These are phyloP conservation scores for Mycalesis mineus DNA, from an alignment of 2,888 invertebrate genomes.

Conservation along the genomic window DNA sequence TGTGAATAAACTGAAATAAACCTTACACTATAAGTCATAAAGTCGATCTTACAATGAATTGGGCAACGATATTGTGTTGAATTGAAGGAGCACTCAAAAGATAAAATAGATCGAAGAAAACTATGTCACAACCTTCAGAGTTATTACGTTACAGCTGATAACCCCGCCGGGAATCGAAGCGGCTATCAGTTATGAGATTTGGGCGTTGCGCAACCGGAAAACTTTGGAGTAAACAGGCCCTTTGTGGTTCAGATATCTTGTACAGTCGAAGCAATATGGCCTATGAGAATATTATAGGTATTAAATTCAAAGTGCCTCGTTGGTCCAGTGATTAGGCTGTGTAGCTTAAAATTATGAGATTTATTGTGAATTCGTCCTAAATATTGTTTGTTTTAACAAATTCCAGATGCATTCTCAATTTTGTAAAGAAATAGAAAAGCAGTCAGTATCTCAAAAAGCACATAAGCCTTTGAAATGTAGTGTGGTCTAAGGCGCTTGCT, in stretches of 20 bases:
- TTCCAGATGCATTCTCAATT: too few species aligned
- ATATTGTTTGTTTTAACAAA: too few species aligned
- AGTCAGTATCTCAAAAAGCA: too few species aligned
- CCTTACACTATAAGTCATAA: not conserved
- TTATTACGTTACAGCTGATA: slow-evolving; percentile 58
- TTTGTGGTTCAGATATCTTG: slow-evolving; percentile 2
- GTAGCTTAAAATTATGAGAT: too few species aligned
- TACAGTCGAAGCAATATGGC: not conserved
- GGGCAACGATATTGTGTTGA: not conserved
- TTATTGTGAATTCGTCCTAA: too few species aligned
- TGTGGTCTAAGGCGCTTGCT: too few species aligned
- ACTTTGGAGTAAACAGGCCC: slow-evolving; percentile 28
- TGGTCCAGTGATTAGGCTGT: too few species aligned
- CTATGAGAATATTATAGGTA: too few species aligned
- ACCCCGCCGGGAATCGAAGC: slow-evolving; percentile 59
- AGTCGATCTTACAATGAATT: not conserved
- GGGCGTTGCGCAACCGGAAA: slow-evolving; percentile 61
- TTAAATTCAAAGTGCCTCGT: too few species aligned
- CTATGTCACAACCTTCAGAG: slow-evolving; percentile 70
- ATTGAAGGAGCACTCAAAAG: slow-evolving; percentile 47
- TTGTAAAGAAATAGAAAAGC: too few species aligned
- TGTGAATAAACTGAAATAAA: not conserved
- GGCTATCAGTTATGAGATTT: slow-evolving; percentile 57
- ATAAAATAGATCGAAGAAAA: slow-evolving; percentile 61
- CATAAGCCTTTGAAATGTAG: too few species aligned